These are phyloP conservation scores for Tryphoninae sp. DNA, from an alignment of 2,888 invertebrate species.

Conservation along the genomic window DNA sequence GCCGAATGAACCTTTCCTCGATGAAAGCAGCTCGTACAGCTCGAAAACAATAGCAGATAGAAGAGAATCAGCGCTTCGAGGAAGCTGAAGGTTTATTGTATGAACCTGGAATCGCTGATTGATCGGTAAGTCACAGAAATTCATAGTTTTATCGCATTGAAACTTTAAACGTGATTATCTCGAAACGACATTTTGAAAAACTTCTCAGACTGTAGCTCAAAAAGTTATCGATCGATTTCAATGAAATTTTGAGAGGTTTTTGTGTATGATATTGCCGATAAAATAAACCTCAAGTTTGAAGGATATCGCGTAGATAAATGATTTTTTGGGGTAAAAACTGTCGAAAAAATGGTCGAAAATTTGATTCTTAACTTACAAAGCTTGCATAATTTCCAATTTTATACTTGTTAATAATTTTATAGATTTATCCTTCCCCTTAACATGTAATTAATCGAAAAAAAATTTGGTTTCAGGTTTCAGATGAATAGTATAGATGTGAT, in stretches of 20 bases:
- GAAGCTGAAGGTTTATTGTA: constrained; percentile 15
- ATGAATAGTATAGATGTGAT: background rate
- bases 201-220: too few relatives aligned
- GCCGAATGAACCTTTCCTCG: background rate
- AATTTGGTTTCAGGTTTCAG: background rate
- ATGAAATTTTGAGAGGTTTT: too few relatives aligned
- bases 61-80: constrained; percentile 6
- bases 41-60: too few relatives aligned
- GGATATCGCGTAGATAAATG: too few relatives aligned
- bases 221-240: too few relatives aligned
- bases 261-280: too few relatives aligned
- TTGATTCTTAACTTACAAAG: constrained; percentile 4
- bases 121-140: constrained; percentile 4
- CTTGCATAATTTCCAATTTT: constrained; percentile 14
- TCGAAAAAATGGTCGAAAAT: background rate
- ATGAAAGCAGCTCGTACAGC: constrained; percentile 1
- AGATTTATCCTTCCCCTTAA: constrained; percentile 4
- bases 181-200: too few relatives aligned
- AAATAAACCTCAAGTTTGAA: too few relatives aligned
- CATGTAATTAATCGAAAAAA: background rate
- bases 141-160: background rate
- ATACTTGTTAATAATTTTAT: constrained; percentile 10
- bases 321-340: too few relatives aligned
- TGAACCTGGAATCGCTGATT: constrained; percentile 23
- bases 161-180: too few relatives aligned